These are phyloP conservation scores for Scaptodrosophila lebanonensis DNA, from an alignment of 1,140 invertebrate species.

Conservation along the genomic window DNA sequence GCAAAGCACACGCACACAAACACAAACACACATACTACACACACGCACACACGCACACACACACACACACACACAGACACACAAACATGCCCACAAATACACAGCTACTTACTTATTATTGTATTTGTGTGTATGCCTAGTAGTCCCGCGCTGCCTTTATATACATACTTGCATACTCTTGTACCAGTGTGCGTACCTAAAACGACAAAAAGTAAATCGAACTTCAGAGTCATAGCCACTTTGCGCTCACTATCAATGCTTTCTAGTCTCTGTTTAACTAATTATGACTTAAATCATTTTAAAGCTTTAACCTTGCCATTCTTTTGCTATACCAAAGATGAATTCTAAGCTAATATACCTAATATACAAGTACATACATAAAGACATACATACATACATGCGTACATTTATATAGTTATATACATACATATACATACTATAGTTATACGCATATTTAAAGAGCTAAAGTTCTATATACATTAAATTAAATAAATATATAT, in stretches of 20 bases:
- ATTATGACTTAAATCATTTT: conserved; percentile 21
- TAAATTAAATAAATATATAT: conserved; percentile 30
- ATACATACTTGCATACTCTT: conserved; percentile 65
- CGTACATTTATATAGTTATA: conserved; percentile 18
- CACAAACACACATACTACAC: background rate
- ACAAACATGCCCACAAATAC: conserved; percentile 1
- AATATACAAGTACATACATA: conserved; percentile 17
- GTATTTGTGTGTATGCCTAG: conserved; percentile 48
- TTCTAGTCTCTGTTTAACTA: conserved; percentile 34
- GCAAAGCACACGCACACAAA: conserved; percentile 12
- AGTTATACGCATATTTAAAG: conserved; percentile 36
- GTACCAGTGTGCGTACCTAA: conserved; percentile 70
- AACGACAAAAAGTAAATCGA: conserved; percentile 8
- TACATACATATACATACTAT: conserved; percentile 32
- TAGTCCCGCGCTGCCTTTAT: conserved; percentile 70
- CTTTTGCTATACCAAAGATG: conserved; percentile 18
- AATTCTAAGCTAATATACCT: background rate
- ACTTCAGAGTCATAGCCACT: conserved; percentile 27
- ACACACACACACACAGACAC: conserved; percentile 25
- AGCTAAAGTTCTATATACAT: conserved; percentile 19
- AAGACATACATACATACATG: conserved; percentile 22
- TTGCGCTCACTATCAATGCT: conserved; percentile 49
- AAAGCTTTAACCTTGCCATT: conserved; percentile 40
- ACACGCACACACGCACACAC: background rate
- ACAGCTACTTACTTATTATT: conserved; percentile 18